Evolutionary conservation across 2,888 invertebrate species (phyloP).

Genomic region (Luperina nickerlii): DNA sequence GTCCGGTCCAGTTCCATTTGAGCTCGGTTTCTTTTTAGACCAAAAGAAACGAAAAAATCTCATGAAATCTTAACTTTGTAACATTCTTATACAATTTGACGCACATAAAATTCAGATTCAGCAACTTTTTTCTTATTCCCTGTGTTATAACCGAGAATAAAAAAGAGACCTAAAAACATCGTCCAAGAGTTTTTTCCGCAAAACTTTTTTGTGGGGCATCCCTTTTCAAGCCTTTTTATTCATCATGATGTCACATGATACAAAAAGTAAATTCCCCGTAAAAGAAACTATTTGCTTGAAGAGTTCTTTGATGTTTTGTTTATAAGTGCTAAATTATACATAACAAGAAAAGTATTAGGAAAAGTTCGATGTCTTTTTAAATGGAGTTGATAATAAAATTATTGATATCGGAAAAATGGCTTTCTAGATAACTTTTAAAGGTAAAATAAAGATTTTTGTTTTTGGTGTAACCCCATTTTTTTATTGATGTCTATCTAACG

Average conservation of each 20-base stretch:
- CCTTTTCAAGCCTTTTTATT: slow-evolving; percentile 68
- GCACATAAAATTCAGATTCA: slow-evolving; percentile 19
- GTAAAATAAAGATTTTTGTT: neutral
- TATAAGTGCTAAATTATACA: neutral
- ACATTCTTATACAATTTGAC: neutral
- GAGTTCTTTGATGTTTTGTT: slow-evolving; percentile 2
- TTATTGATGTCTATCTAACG: too few species aligned
- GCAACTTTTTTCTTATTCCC: slow-evolving; percentile 24
- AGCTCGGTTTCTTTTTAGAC: neutral
- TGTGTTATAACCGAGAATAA: slow-evolving; percentile 42
- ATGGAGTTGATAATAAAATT: neutral
- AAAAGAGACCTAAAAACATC: slow-evolving; percentile 44
- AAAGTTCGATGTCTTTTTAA: neutral
- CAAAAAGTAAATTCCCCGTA: slow-evolving; percentile 56
- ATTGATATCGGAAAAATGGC: neutral
- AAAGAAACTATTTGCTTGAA: slow-evolving; percentile 37
- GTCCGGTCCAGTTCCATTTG: too few species aligned
- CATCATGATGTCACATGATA: slow-evolving; percentile 64
- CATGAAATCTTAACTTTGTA: too few species aligned
- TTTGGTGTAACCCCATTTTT: neutral
- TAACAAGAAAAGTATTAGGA: neutral
- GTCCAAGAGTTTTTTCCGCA: slow-evolving; percentile 42
- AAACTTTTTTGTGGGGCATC: slow-evolving; percentile 62
- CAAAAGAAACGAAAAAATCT: neutral
- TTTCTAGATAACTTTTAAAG: neutral